Evolutionary conservation across 2,797 vertebrate genomes (phyloP).

Genomic region (Molossus molossus): DNA sequence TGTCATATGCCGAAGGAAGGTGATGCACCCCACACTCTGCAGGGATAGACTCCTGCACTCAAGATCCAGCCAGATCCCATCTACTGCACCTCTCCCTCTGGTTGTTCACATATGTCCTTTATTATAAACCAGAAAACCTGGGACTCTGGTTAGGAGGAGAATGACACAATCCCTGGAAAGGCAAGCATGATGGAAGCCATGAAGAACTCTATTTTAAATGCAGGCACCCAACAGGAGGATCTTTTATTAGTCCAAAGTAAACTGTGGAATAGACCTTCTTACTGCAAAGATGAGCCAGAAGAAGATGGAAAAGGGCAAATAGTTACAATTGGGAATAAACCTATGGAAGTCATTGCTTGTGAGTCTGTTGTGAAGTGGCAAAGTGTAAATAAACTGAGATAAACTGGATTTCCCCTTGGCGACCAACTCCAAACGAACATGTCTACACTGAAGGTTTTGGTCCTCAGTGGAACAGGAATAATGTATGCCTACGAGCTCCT

Average conservation of each 20-base stretch:
- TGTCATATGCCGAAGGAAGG: neutral
- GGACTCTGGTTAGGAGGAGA: neutral
- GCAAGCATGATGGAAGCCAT: neutral
- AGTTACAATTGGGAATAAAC: neutral
- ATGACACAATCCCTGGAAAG: neutral
- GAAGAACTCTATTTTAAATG: neutral
- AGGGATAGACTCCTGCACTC: neutral
- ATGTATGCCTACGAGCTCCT: constrained; percentile 95
- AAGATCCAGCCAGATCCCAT: too few species aligned
- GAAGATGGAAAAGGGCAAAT: neutral
- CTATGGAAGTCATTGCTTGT: neutral
- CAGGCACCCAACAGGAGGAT: neutral
- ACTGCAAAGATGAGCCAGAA: neutral
- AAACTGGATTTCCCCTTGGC: constrained; percentile 89
- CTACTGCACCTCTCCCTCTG: neutral
- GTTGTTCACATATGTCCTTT: too few species aligned
- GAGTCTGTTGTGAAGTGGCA: neutral
- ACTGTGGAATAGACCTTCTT: neutral
- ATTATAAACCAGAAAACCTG: neutral
- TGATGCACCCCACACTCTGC: neutral
- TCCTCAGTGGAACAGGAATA: constrained; percentile 92
- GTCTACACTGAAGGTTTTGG: constrained; percentile 92
- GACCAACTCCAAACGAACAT: constrained; percentile 84
- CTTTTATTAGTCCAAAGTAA: neutral
- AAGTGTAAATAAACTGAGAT: constrained; percentile 77